phyloP scores from a whole-genome alignment of 2,888 invertebrate species.

The Troglohyphantes excavatus region DNA sequence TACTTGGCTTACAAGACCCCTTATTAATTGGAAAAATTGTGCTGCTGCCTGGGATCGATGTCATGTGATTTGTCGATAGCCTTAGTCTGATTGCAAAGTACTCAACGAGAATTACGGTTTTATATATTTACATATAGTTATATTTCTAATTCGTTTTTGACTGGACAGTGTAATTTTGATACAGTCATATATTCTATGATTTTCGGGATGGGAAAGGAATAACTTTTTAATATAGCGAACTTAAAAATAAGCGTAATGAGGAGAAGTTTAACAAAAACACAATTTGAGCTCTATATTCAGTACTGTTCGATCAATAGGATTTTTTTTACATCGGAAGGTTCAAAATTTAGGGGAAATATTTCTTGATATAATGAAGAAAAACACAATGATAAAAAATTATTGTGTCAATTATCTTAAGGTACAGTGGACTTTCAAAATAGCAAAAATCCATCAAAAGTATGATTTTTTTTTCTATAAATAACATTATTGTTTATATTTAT shows the following conservation, averaged over 20 bases:
- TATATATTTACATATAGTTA: conserved; percentile 74
- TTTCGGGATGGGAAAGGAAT: conserved; percentile 51
- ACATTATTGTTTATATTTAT: too few species aligned
- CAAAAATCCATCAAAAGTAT: too few species aligned
- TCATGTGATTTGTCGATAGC: conserved; percentile 71
- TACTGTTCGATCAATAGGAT: not conserved
- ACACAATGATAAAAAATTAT: too few species aligned
- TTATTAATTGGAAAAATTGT: conserved; percentile 14
- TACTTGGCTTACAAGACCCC: not conserved
- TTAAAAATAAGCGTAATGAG: conserved; percentile 28
- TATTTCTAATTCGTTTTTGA: conserved; percentile 76
- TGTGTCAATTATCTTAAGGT: too few species aligned
- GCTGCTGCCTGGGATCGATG: conserved; percentile 63
- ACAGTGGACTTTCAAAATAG: too few species aligned
- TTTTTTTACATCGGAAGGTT: conserved; percentile 14
- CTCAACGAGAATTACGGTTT: conserved; percentile 73
- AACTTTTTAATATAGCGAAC: conserved; percentile 55
- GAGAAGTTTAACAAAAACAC: conserved; percentile 22
- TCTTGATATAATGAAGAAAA: too few species aligned
- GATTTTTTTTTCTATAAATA: too few species aligned
- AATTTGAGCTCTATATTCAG: conserved; percentile 37
- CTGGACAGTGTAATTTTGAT: conserved; percentile 74
- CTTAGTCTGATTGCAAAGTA: conserved; percentile 76
- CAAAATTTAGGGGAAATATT: too few species aligned
- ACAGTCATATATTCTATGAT: conserved; percentile 73